Base-by-base conservation (phyloP, 2,113 vertebrate species). In the Ophiodon elongatus region DNA sequence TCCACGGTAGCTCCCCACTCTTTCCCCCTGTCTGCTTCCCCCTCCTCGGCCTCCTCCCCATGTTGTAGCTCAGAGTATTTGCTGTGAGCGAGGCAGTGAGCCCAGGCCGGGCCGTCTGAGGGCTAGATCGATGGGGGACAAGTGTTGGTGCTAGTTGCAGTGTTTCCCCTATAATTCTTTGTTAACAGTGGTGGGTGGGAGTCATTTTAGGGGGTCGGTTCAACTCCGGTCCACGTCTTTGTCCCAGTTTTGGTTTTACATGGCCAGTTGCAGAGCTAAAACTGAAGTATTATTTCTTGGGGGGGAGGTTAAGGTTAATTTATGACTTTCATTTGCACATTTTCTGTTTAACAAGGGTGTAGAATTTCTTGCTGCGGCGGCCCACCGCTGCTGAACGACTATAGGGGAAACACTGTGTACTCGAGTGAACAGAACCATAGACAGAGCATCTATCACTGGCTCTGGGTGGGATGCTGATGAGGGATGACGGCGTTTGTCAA, bases 101-200 rank as follows among this genome's bases (percentile, higher is more conserved):
- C 96, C 98, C 98, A 99, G 73, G 96, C 92, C 81, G 96, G 96
- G 91, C 96, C 95, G 95, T 99, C 98, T 93, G 97, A 95, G 89
- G 98, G 96, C 98, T 99, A 94, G 85, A 95, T 91, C 87, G 86
- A 91, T 93, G 91, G 90, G 59, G 93, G 94, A 95, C 91, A 94
- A 94, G 94, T 85, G 85, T 93, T 92, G 93, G 90, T 94, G 90
- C 86, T 66, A 88, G 83, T 90, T 78, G 74, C 85, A 94, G 91
- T 94, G 91, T 93, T 93, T 93, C 91, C 88, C 84, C 91, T 93
- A 92, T 90, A 88, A 80, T 52, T 82, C 78, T 87, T 50, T 80
- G 82, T 77, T 92, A 92, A 91, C 92, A 93, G 92, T 77, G 89
- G 91, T 92, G 92, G 90, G 91, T 85, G 56, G 83, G 65, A 82